These are phyloP conservation scores for Ciconia stormi DNA, from an alignment of 2,113 vertebrate species.

Conservation along the genomic window DNA sequence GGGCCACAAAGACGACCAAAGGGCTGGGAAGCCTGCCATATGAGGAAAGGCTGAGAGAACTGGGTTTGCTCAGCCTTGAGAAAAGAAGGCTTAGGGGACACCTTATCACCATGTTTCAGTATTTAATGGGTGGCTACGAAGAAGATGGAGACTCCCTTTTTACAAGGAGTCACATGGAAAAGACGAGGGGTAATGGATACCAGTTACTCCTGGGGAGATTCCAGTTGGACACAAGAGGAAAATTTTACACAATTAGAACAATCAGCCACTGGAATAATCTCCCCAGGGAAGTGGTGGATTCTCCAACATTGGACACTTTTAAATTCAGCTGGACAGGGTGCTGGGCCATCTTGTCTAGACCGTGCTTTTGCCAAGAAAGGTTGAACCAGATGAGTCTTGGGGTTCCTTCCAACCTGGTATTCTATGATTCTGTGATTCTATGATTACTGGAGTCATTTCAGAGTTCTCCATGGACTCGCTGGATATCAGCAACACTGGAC, in stretches of 20 bases:
- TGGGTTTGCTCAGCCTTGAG: not conserved
- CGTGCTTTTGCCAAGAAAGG: not conserved
- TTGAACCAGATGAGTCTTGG: not conserved
- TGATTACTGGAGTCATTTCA: not conserved
- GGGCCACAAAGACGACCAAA: not conserved
- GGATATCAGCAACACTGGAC: not conserved
- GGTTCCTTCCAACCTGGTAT: not conserved
- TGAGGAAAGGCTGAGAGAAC: not conserved
- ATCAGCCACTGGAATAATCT: not conserved
- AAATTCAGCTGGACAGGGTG: not conserved
- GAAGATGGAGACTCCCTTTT: not conserved
- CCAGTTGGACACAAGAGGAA: not conserved
- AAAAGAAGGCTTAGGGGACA: not conserved
- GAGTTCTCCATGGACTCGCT: not conserved
- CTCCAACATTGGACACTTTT: not conserved
- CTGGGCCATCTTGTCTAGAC: not conserved
- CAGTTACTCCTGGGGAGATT: not conserved
- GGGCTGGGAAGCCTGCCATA: not conserved
- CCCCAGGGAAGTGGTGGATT: not conserved
- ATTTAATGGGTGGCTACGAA: not conserved
- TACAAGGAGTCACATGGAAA: not conserved
- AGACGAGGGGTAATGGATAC: not conserved
- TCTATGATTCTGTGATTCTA: not conserved
- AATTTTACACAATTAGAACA: not conserved
- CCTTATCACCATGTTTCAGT: not conserved